Evolutionary conservation across 1,140 invertebrate genomes (phyloP).

Genomic region (Bursaphelenchus mucronatus): DNA sequence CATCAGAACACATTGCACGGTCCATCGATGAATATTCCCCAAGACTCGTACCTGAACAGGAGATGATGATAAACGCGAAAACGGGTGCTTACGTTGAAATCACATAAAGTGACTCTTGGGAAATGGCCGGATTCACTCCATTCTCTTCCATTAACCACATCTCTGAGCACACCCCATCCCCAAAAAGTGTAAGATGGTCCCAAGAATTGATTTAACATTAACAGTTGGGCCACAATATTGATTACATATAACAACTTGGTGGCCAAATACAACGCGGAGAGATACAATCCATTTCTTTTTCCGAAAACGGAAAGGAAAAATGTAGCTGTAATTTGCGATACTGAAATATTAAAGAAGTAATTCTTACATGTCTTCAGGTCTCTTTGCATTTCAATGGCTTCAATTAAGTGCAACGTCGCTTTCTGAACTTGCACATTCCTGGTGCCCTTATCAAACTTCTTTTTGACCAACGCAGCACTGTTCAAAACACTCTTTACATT

Average conservation of each 20-base stretch:
- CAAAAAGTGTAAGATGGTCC: constrained; percentile 64
- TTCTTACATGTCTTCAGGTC: constrained; percentile 50
- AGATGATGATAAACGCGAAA: constrained; percentile 51
- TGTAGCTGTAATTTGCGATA: constrained; percentile 27
- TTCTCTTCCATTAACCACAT: constrained; percentile 61
- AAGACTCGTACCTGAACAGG: constrained; percentile 58
- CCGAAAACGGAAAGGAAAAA: constrained; percentile 44
- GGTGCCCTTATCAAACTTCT: constrained; percentile 52
- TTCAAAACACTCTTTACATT: constrained; percentile 58
- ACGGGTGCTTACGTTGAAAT: constrained; percentile 61
- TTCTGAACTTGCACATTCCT: constrained; percentile 50
- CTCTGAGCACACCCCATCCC: constrained; percentile 63
- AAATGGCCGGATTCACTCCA: constrained; percentile 54
- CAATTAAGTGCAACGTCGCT: constrained; percentile 45
- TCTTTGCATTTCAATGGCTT: constrained; percentile 56
- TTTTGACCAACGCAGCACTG: constrained; percentile 53
- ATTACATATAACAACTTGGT: constrained; percentile 64
- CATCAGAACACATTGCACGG: constrained; percentile 63
- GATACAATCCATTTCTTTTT: constrained; percentile 64
- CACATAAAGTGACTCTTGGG: constrained; percentile 64
- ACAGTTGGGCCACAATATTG: constrained; percentile 64
- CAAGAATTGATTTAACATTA: constrained; percentile 64
- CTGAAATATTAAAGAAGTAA: constrained; percentile 17
- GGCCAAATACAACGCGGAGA: constrained; percentile 64
- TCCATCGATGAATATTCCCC: constrained; percentile 59